Percentiles rank a stretch among this genome's conserved stretches.
Conservation (phyloP, 2,888 invertebrate species). For the Agriopis aurantiaria region DNA sequence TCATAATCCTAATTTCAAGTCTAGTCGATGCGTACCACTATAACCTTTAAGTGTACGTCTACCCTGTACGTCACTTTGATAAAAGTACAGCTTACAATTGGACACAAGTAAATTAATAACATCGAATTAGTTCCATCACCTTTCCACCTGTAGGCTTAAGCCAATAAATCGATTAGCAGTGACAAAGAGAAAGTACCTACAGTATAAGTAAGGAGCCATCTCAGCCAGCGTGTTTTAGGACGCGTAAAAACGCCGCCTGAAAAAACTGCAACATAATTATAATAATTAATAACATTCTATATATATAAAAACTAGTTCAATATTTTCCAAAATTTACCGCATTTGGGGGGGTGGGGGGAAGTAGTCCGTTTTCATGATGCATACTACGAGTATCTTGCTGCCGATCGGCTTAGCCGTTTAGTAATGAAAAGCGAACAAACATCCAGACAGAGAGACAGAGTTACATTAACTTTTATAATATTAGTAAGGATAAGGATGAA, state of each 20-base stretch:
- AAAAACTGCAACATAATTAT: neutral
- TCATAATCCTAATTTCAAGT: too few relatives aligned
- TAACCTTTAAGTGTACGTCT: constrained; percentile 13
- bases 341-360: too few relatives aligned
- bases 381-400: too few relatives aligned
- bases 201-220: neutral
- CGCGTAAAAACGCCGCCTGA: neutral
- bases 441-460: too few relatives aligned
- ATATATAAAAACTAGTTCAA: too few relatives aligned
- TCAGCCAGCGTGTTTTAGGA: neutral
- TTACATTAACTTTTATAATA: too few relatives aligned
- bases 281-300: neutral
- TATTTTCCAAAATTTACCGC: too few relatives aligned
- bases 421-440: too few relatives aligned
- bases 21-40: neutral
- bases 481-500: too few relatives aligned
- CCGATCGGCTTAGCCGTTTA: too few relatives aligned
- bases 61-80: constrained; percentile 11
- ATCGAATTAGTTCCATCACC: constrained; percentile 29
- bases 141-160: constrained; percentile 22
- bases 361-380: too few relatives aligned
- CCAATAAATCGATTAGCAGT: constrained; percentile 29
- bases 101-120: constrained; percentile 24
- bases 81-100: constrained; percentile 19
- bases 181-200: constrained; percentile 33